These are phyloP conservation scores for Hafferia zeledoni DNA, from an alignment of 2,797 vertebrate genomes.

Conservation along the genomic window DNA sequence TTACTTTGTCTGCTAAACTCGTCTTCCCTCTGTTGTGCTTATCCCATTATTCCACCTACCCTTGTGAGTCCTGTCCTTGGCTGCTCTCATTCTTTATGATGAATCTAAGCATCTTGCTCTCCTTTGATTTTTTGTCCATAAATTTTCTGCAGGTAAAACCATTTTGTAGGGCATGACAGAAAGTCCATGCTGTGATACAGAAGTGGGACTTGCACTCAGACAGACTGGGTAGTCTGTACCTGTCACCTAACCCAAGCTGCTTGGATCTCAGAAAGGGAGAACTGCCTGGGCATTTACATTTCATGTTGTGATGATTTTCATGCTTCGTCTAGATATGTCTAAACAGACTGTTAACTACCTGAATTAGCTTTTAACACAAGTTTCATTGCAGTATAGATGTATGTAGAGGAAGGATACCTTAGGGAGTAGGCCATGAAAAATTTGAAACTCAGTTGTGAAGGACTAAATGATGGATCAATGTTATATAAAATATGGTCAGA, in stretches of 20 bases:
- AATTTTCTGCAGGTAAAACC: neutral
- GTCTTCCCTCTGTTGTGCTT: neutral
- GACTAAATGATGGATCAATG: neutral
- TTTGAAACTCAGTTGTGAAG: neutral
- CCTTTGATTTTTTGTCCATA: neutral
- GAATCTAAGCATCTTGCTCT: neutral
- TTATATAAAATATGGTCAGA: neutral
- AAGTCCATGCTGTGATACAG: neutral
- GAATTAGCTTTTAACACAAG: neutral
- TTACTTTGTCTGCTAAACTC: neutral
- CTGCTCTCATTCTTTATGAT: neutral
- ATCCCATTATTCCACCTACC: neutral
- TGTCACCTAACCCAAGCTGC: neutral
- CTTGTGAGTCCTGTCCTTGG: neutral
- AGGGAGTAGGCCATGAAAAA: neutral
- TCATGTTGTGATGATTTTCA: neutral
- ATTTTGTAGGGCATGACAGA: neutral
- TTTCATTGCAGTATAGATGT: neutral
- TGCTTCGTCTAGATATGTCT: neutral
- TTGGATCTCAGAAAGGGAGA: neutral
- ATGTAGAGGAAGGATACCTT: neutral
- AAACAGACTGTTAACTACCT: neutral
- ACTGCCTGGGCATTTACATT: neutral
- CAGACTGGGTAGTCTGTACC: fast-evolving
- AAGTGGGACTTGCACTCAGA: neutral